A percentile compares a stretch with the other conserved stretches of the same genome.
These are phyloP conservation scores for Sitophilus oryzae DNA, from an alignment of 1,140 invertebrate species.

Conservation along the genomic window DNA sequence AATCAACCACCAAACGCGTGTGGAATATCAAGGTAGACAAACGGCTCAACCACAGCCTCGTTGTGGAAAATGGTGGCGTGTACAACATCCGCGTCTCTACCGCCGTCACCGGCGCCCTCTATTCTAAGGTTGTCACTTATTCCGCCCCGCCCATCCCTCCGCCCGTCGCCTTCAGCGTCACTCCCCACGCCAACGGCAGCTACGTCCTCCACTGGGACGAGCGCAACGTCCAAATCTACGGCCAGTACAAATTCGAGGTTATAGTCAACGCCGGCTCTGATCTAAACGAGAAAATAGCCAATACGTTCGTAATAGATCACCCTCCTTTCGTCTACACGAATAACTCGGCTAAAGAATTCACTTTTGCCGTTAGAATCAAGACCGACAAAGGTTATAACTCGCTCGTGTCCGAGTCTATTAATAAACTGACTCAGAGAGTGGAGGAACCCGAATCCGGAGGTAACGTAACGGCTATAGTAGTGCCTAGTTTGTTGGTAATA, in stretches of 20 bases:
- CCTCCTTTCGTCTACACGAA: conserved; percentile 55
- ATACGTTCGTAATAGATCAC: conserved; percentile 44
- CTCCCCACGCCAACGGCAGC: conserved; percentile 50
- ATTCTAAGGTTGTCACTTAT: conserved; percentile 46
- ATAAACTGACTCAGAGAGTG: conserved; percentile 7
- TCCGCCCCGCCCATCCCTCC: conserved; percentile 53
- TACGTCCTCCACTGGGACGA: conserved; percentile 60
- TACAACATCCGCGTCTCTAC: conserved; percentile 59
- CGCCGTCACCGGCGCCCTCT: conserved; percentile 45
- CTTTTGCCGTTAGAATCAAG: conserved; percentile 58
- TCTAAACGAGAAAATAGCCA: conserved; percentile 50
- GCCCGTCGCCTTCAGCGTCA: conserved; percentile 59
- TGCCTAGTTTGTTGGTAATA: conserved; percentile 42
- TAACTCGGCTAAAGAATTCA: conserved; percentile 50
- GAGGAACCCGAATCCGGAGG: conserved; percentile 27
- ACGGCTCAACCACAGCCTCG: conserved; percentile 49
- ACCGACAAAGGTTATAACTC: conserved; percentile 61
- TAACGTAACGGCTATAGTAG: conserved; percentile 22
- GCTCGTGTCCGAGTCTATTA: conserved; percentile 50
- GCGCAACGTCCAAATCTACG: conserved; percentile 27
- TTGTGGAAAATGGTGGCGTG: conserved; percentile 55
- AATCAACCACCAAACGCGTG: conserved; percentile 41
- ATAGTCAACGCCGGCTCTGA: conserved; percentile 53
- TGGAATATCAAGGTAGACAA: conserved; percentile 42
- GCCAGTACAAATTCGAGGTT: conserved; percentile 52